Base-by-base conservation (phyloP, 2,888 invertebrate species). In the Biston betularia region DNA sequence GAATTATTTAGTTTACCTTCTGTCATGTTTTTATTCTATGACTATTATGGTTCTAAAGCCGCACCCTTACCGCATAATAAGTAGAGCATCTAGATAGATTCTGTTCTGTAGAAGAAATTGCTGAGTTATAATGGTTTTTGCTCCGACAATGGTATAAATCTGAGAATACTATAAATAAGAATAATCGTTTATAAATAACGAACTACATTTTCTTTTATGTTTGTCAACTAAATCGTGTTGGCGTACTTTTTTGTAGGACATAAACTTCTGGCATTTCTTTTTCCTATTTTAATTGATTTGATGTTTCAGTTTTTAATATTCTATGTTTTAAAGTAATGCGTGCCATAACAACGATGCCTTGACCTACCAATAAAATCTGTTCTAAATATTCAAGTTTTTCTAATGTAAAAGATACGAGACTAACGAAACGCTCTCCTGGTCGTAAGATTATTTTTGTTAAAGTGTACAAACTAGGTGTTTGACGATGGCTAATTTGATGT, bases 31-130 rank as follows among this genome's bases (percentile, higher is more conserved):
- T 56, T 63, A 63, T 50, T 63, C 57, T 8, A 46, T 45, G 52
- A 45, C 57, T 50, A 44, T 60, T 65, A 49, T 65, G 33, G 2
- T 65, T 61, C 56, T 34, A 40, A 65, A 42, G 56, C n/a, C 61
- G 40, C 65, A 46, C 65, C 65, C 61, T 60, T 65, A 49, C 34
- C 48, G 54, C 54, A 55, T 50, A 56, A 46, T 60, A 65, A 61
- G 60, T 65, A 61, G 65, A 65, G 44, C 65, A 60, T 45, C 55
- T 52, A 65, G 60, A 65, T 56, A 60, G 60, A 50, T 33, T 48
- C 49, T 15, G 46, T n/a, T 5, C 12, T 12, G 48, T 24, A 54
- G 12, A 55, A 53, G 50, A 64, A 64, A 38, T 63, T 9, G 49
- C 44, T 40, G 44, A 24, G 44, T 56, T 38, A n/a, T 14, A 15